Conservation (phyloP, 2,113 vertebrate genomes). For the Irena cyanogastra region DNA sequence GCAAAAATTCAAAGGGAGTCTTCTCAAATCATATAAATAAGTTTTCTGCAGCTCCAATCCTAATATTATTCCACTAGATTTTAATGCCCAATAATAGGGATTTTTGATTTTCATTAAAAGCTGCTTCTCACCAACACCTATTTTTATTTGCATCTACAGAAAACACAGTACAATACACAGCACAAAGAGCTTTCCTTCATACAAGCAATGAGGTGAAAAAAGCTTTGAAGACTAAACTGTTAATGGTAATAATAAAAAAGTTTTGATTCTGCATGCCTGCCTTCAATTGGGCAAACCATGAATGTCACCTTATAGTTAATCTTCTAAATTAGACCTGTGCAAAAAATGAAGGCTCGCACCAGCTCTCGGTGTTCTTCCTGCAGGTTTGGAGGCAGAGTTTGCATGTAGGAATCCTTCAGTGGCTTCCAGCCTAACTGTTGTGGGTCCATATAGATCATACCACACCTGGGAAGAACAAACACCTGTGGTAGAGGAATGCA, state of each 20-base stretch:
- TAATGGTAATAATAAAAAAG: neutral
- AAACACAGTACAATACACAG: neutral
- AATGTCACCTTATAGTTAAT: neutral
- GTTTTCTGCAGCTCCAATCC: neutral
- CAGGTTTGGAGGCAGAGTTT: constrained; percentile 78
- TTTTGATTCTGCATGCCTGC: neutral
- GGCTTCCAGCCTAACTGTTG: constrained; percentile 89
- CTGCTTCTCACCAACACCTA: neutral
- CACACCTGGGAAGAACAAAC: constrained; percentile 77
- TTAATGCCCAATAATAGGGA: neutral
- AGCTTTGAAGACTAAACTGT: neutral
- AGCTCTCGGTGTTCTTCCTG: constrained; percentile 74
- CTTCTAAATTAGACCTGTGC: neutral
- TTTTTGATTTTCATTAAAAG: neutral
- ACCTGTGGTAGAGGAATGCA: neutral
- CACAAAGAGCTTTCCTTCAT: neutral
- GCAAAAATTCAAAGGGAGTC: neutral
- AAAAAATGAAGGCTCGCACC: constrained; percentile 65
- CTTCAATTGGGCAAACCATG: neutral
- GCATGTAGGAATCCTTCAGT: constrained; percentile 88
- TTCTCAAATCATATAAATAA: neutral
- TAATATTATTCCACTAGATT: neutral
- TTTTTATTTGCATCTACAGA: neutral
- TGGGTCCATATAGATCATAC: constrained; percentile 96
- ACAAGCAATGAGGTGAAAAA: neutral